These are phyloP conservation scores for Lottia scabra DNA, from an alignment of 2,888 invertebrate genomes.

Conservation along the genomic window DNA sequence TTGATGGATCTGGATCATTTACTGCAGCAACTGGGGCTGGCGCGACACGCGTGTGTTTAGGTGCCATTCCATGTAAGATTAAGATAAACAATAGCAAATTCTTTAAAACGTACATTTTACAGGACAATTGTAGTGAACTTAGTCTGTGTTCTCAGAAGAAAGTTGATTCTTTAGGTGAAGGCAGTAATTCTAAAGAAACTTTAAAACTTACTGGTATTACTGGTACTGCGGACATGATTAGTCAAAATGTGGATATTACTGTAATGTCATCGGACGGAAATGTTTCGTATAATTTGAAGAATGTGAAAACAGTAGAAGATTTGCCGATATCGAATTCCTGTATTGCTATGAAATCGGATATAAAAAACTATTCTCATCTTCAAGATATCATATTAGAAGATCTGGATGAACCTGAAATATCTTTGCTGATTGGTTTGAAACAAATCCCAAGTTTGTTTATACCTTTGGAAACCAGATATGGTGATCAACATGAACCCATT, in stretches of 20 bases:
- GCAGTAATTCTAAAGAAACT: not conserved
- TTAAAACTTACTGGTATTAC: constrained; percentile 1
- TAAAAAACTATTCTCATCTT: not conserved
- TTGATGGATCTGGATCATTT: not conserved
- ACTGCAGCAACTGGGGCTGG: constrained; percentile 4
- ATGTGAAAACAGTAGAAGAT: not conserved
- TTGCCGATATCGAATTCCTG: not conserved
- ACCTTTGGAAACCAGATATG: not conserved
- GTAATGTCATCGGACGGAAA: not conserved
- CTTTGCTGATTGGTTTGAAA: not conserved
- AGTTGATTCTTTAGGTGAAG: not conserved
- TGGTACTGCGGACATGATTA: not conserved
- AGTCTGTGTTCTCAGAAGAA: not conserved
- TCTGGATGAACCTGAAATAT: not conserved
- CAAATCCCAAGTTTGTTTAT: not conserved
- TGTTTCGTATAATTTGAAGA: not conserved
- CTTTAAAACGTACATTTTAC: not conserved
- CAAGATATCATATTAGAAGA: not conserved
- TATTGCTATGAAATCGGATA: not conserved
- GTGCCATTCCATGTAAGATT: not conserved
- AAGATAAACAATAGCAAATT: not conserved
- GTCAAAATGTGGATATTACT: not conserved
- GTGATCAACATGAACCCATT: not conserved
- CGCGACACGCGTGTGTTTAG: not conserved
- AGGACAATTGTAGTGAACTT: not conserved